Evolutionary conservation across 2,797 vertebrate species (phyloP), one percentile per base, ranked within the genome.

Genomic region (Premnoplex brunnescens): DNA sequence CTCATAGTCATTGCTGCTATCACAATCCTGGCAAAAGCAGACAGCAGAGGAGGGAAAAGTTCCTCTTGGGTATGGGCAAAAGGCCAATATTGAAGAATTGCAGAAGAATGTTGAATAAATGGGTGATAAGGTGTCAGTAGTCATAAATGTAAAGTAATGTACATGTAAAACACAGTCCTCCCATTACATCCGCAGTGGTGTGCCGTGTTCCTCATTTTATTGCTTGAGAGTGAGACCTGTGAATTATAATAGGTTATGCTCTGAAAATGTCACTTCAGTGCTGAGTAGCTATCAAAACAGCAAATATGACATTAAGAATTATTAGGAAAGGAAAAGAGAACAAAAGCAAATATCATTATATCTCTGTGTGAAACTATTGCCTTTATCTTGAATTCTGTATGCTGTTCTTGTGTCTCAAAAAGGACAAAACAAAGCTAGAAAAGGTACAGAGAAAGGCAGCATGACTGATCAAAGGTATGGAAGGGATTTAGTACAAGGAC

Each of bases 291-390:
- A 64, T 85, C 75, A 80, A 83, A 92, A 93, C 88, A 91, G 46
- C 39, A 92, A 96, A 91, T 90, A 75, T 75, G 88, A 91, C 88
- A 77, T 88, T 84, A 95, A 80, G 63, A 94, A 88, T 88, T 90
- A 91, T 78, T 90, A 81, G 49, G 66, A 62, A 95, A 88, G 49
- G 64, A 80, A 55, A 88, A 81, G 43, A 88, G 58, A 96, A 93
- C 73, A 88, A 84, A 94, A 95, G 62, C 43, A 95, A 88, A 32
- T 84, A 83, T 74, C 44, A 43, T 86, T 86, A 37, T 89, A 90
- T 60, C 46, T 74, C 69, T 88, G 34, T 80, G 58, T 66, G 63
- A 94, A 88, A 72, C 64, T 62, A 2, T 72, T 91, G 73, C 85
- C 95, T 94, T 95, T 85, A 90, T 95, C 85, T 90, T 73, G 79